phyloP scores from a whole-genome alignment of 2,113 vertebrate species.

The Pomatorhinus ruficollis region DNA sequence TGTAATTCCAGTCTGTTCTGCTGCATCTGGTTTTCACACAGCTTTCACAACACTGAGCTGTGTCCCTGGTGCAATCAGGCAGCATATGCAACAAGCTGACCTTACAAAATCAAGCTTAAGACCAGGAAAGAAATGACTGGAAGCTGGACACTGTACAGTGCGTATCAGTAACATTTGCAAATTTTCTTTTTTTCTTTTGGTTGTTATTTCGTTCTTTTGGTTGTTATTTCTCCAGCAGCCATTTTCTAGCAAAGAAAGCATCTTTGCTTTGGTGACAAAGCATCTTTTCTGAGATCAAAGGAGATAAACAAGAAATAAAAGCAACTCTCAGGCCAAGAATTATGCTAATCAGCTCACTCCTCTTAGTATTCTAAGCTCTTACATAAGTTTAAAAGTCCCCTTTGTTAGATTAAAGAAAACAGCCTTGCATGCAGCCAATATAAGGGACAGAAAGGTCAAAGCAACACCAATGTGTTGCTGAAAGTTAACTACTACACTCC shows the following conservation, averaged over 20 bases:
- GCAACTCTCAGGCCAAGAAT: constrained; percentile 9
- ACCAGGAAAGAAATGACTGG: background rate
- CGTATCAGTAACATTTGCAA: background rate
- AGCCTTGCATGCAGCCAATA: background rate
- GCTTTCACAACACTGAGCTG: background rate
- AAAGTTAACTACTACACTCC: background rate
- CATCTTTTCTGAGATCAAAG: constrained; percentile 7
- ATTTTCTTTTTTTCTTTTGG: background rate
- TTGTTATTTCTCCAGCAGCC: background rate
- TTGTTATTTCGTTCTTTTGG: background rate
- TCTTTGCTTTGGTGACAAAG: background rate
- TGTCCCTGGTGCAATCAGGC: background rate
- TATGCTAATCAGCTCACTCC: constrained; percentile 31
- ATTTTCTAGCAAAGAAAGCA: background rate
- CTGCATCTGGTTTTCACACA: background rate
- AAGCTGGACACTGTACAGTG: background rate
- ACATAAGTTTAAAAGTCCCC: background rate
- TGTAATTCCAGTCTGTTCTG: background rate
- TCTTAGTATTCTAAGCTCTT: constrained; percentile 2
- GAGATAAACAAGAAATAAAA: constrained; percentile 13
- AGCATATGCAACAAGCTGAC: background rate
- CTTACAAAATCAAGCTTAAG: background rate
- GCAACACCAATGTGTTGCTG: background rate
- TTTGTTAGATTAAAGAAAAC: constrained; percentile 9
- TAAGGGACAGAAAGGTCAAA: background rate